These are phyloP conservation scores for Microtus oregoni DNA, from an alignment of 2,113 vertebrate species.

Conservation along the genomic window DNA sequence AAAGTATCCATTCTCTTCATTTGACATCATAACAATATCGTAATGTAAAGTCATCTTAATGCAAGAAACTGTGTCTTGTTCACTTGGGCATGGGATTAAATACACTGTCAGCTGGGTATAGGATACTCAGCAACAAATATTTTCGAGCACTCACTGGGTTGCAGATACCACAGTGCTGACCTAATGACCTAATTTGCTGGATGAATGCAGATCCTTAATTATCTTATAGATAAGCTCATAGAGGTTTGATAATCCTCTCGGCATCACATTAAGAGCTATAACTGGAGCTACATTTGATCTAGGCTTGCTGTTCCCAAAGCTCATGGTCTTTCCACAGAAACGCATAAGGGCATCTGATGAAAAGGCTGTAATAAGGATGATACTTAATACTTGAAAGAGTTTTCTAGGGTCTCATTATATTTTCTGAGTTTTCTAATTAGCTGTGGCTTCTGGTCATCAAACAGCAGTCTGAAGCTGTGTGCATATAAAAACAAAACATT, in stretches of 20 bases:
- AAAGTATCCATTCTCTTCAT: background rate
- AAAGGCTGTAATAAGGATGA: background rate
- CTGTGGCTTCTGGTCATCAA: constrained; percentile 34
- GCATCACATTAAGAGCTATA: background rate
- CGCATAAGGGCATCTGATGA: background rate
- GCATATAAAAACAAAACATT: constrained; percentile 65
- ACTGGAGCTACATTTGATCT: background rate
- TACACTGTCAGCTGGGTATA: background rate
- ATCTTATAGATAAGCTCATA: background rate
- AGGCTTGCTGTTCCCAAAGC: background rate
- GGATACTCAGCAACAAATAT: background rate
- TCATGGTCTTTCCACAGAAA: background rate
- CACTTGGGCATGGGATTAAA: background rate
- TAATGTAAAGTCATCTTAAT: background rate
- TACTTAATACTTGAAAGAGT: constrained; percentile 29
- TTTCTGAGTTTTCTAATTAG: constrained; percentile 56
- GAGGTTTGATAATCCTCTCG: constrained; percentile 6
- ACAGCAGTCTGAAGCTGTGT: background rate
- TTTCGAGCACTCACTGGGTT: background rate
- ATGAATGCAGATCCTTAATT: background rate
- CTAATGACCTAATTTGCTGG: background rate
- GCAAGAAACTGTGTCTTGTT: background rate
- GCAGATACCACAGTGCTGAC: background rate
- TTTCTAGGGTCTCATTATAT: constrained; percentile 47
- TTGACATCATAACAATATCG: background rate